These are phyloP conservation scores for Macquaria australasica DNA, from an alignment of 2,113 vertebrate species.

Conservation along the genomic window DNA sequence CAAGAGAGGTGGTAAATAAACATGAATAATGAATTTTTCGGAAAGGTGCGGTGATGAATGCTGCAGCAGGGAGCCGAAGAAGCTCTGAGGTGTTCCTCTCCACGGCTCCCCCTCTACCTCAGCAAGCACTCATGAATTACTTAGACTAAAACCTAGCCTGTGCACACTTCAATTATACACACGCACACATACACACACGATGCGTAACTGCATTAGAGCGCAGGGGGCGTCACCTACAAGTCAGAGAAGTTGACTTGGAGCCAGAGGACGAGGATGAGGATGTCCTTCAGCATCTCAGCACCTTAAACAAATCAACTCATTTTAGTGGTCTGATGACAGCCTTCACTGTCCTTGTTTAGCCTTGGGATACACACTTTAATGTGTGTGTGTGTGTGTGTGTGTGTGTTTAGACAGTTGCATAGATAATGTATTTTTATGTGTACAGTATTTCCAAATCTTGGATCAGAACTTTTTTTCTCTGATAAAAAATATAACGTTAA, in stretches of 20 bases:
- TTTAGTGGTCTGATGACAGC: slow-evolving; percentile 42
- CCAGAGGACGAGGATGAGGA: slow-evolving; percentile 51
- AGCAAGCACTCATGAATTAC: slow-evolving; percentile 56
- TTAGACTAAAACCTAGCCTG: not conserved
- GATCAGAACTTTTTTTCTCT: not conserved
- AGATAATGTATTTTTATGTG: slow-evolving; percentile 11
- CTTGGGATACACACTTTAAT: slow-evolving; percentile 12
- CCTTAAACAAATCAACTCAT: slow-evolving; percentile 64
- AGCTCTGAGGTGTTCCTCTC: slow-evolving; percentile 25
- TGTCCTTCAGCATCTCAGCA: slow-evolving; percentile 51
- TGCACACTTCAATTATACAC: slow-evolving; percentile 20
- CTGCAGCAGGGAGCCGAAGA: slow-evolving; percentile 29
- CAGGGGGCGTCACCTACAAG: slow-evolving; percentile 60
- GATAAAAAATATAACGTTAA: not conserved
- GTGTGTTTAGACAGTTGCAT: not conserved
- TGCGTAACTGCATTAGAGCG: slow-evolving; percentile 61
- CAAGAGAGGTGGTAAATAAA: slow-evolving; percentile 26
- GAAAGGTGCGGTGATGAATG: slow-evolving; percentile 38
- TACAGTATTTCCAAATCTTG: not conserved
- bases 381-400: not conserved
- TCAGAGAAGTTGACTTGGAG: slow-evolving; percentile 54
- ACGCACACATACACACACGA: slow-evolving; percentile 3
- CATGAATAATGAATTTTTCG: slow-evolving; percentile 51
- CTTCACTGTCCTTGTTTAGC: slow-evolving; percentile 45
- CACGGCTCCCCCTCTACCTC: slow-evolving; percentile 20